phyloP scores from a whole-genome alignment of 2,888 invertebrate species.

The Aleiodes testaceus region DNA sequence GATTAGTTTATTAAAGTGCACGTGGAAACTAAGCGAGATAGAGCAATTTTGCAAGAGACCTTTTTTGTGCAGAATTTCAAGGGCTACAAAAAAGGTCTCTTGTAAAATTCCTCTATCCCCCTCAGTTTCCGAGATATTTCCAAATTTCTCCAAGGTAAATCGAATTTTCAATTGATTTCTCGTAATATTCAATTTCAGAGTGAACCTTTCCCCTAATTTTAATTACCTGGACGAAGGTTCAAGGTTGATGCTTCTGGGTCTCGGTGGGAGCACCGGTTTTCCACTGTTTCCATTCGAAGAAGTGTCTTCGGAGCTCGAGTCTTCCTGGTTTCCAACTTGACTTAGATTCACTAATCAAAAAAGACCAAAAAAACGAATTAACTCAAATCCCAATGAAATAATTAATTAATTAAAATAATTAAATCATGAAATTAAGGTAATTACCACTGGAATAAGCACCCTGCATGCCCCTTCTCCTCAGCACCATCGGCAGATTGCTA shows the following conservation, averaged over 20 bases:
- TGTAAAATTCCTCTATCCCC: not conserved
- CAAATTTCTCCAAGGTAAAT: no score
- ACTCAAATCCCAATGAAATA: no score
- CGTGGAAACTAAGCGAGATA: no score
- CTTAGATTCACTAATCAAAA: conserved; percentile 78
- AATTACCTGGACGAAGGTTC: conserved; percentile 73
- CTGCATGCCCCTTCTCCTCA: conserved; percentile 78
- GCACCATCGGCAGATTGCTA: conserved; percentile 69
- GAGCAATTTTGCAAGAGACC: not conserved
- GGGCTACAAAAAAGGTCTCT: not conserved
- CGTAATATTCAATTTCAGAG: no score
- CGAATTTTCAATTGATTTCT: no score
- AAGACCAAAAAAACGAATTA: no score
- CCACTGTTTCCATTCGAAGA: conserved; percentile 72
- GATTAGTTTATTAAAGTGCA: no score
- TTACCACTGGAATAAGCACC: conserved; percentile 82
- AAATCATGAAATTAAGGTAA: conserved; percentile 44
- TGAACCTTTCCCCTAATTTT: no score
- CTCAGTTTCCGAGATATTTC: no score
- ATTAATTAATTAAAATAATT: no score
- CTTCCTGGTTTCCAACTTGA: conserved; percentile 81
- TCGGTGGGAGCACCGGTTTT: conserved; percentile 78
- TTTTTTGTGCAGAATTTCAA: not conserved
- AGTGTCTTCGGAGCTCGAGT: conserved; percentile 86
- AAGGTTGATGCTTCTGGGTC: conserved; percentile 79